Percentiles rank a stretch among this genome's conserved stretches.
Evolutionary conservation across 2,797 vertebrate species (phyloP).

Genomic region (Aphelocoma californica): DNA sequence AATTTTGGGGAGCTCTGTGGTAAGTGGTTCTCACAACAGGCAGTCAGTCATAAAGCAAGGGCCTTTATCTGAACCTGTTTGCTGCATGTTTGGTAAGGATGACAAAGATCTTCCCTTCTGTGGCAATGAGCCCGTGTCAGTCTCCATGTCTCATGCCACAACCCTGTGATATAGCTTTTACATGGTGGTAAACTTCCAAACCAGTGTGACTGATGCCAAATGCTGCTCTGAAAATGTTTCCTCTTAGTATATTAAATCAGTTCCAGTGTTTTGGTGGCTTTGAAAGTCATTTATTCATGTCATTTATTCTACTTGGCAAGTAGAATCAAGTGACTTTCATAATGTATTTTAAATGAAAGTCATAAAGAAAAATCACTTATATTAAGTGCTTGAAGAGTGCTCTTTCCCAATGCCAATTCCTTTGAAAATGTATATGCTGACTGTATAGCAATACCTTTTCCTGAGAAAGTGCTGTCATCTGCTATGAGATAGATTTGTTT

Average conservation of each 20-base stretch:
- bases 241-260: conserved; percentile 18
- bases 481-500: conserved; percentile 60
- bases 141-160: background rate
- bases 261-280: background rate
- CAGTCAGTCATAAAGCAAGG: background rate
- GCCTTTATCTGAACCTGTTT: background rate
- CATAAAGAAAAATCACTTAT: conserved; percentile 64
- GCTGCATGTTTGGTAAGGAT: background rate
- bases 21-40: background rate
- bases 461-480: conserved; percentile 30
- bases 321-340: conserved; percentile 44
- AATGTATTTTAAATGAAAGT: conserved; percentile 69
- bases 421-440: conserved; percentile 14
- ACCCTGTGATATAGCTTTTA: background rate
- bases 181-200: background rate
- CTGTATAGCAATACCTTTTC: background rate
- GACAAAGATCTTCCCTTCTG: background rate
- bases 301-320: conserved; percentile 4
- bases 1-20: background rate
- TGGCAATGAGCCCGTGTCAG: background rate
- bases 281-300: conserved; percentile 16
- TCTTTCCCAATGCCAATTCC: background rate
- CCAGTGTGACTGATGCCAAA: background rate
- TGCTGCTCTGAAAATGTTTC: conserved; percentile 10
- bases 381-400: conserved; percentile 40